phyloP scores from a whole-genome alignment of 37 sponge, comb jelly and placozoan species.

The Diacarnus erythraeanus region DNA sequence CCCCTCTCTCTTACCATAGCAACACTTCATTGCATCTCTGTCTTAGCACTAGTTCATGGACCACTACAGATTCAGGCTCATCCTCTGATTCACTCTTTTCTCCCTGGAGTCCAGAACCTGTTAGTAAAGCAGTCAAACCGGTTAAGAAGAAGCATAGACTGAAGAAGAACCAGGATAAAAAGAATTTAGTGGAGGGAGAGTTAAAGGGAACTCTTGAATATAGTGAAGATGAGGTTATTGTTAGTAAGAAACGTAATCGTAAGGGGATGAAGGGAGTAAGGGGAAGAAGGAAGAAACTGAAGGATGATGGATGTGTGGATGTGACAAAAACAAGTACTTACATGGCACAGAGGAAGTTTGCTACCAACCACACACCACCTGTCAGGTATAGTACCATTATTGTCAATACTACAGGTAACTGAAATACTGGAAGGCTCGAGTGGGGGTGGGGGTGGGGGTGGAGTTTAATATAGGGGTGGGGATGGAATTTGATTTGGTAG shows the following conservation, averaged over 20 bases:
- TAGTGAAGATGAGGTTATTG: not conserved
- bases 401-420: no score
- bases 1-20: not conserved
- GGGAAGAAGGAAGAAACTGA: not conserved
- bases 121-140: not conserved
- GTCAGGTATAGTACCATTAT: no score
- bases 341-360: constrained; percentile 44
- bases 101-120: not conserved
- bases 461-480: no score
- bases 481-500: no score
- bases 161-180: not conserved
- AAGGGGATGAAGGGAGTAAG: not conserved
- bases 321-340: not conserved
- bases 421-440: no score
- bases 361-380: constrained; percentile 19
- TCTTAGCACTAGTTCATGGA: constrained; percentile 24
- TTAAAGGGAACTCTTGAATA: not conserved
- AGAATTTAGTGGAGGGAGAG: not conserved
- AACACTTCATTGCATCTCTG: constrained; percentile 1
- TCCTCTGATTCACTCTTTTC: not conserved
- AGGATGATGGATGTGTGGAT: not conserved
- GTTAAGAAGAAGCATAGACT: not conserved
- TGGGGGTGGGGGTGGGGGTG: no score
- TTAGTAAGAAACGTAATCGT: not conserved
- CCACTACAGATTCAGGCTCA: not conserved